These are phyloP conservation scores for Sarcophaga rosellei DNA, from an alignment of 2,888 invertebrate genomes.

Conservation along the genomic window DNA sequence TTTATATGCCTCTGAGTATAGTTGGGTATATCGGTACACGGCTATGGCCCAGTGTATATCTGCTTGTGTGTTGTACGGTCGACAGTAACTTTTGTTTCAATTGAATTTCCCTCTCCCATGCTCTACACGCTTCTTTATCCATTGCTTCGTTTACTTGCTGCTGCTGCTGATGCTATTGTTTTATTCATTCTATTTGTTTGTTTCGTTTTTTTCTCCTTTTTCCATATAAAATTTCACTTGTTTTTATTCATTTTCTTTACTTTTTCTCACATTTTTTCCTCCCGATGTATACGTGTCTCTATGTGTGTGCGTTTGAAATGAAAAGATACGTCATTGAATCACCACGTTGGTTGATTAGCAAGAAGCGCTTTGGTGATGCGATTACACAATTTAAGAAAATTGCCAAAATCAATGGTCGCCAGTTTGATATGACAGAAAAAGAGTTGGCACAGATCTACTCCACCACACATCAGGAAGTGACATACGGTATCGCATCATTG, in stretches of 20 bases:
- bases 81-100: slow-evolving; percentile 64
- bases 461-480: slow-evolving; percentile 76
- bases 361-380: slow-evolving; percentile 82
- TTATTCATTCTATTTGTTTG: slow-evolving; percentile 54
- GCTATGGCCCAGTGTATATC: neutral
- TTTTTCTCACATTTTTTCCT: slow-evolving; percentile 34
- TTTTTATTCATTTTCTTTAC: slow-evolving; percentile 27
- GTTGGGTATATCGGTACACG: neutral
- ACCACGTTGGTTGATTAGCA: slow-evolving; percentile 85
- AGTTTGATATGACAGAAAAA: slow-evolving; percentile 79
- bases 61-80: slow-evolving; percentile 33
- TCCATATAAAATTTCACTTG: neutral
- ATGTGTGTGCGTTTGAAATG: slow-evolving; percentile 13
- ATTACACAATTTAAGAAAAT: slow-evolving; percentile 83
- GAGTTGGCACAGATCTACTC: slow-evolving; percentile 81
- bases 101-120: slow-evolving; percentile 59
- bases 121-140: slow-evolving; percentile 42
- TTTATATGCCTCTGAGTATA: neutral
- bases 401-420: slow-evolving; percentile 83
- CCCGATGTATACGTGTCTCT: neutral
- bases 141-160: neutral
- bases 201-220: neutral
- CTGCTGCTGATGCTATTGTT: slow-evolving; percentile 9
- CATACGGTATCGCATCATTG: slow-evolving; percentile 83
- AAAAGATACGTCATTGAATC: slow-evolving; percentile 85